Evolutionary conservation across 2,888 invertebrate species (phyloP).

Genomic region (Asteroscopus sphinx): DNA sequence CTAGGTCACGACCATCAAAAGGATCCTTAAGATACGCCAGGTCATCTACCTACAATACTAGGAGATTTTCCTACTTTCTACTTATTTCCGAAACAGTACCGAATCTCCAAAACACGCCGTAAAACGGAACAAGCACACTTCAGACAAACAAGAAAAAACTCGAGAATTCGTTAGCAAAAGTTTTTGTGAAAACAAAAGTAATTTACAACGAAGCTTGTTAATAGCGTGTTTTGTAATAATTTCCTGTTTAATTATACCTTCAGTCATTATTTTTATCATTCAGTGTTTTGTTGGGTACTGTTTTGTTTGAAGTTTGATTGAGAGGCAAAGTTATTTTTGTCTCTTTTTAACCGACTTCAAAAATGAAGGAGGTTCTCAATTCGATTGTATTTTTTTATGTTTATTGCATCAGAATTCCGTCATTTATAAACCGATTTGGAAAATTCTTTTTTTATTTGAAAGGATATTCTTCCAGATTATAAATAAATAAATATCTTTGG

Average conservation of each 20-base stretch:
- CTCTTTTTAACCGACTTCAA: no score
- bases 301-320: background rate
- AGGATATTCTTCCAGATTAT: no score
- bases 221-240: slow-evolving; percentile 53
- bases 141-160: slow-evolving; percentile 53
- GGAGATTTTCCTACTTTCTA: slow-evolving; percentile 23
- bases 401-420: no score
- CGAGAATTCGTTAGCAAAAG: slow-evolving; percentile 45
- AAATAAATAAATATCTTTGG: no score
- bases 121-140: slow-evolving; percentile 50
- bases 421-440: no score
- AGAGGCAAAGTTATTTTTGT: background rate
- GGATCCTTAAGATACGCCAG: no score
- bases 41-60: no score
- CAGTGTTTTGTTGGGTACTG: background rate
- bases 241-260: slow-evolving; percentile 41
- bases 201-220: slow-evolving; percentile 50
- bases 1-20: no score
- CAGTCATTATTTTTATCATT: slow-evolving; percentile 17
- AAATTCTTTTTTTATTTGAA: no score
- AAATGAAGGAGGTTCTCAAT: no score
- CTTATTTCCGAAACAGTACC: slow-evolving; percentile 37
- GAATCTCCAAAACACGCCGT: slow-evolving; percentile 30
- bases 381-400: no score
- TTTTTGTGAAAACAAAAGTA: slow-evolving; percentile 59